These are phyloP conservation scores for Drosophila dunni DNA, from an alignment of 1,140 invertebrate genomes.

Conservation along the genomic window DNA sequence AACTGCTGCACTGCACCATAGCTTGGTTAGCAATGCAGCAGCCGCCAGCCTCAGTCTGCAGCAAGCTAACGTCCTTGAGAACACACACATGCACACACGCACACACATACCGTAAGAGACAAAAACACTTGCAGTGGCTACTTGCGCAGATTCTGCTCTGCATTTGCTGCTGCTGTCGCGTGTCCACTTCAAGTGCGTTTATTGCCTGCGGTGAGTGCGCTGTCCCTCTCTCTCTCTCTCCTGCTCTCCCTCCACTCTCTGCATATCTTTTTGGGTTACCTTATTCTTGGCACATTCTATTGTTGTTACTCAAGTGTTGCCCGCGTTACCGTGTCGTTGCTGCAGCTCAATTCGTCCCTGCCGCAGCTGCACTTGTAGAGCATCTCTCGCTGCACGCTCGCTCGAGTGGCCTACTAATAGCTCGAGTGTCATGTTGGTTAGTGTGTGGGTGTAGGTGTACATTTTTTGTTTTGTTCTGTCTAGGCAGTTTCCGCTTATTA, in stretches of 20 bases:
- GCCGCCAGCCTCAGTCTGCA: slow-evolving; percentile 23
- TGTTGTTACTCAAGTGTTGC: slow-evolving; percentile 40
- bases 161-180: slow-evolving; percentile 26
- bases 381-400: slow-evolving; percentile 50
- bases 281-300: slow-evolving; percentile 40
- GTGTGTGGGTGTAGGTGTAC: background rate
- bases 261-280: slow-evolving; percentile 46
- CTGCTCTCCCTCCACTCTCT: background rate
- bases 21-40: slow-evolving; percentile 60
- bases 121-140: slow-evolving; percentile 44
- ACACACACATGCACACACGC: slow-evolving; percentile 32
- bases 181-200: slow-evolving; percentile 52
- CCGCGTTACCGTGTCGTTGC: slow-evolving; percentile 12
- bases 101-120: background rate
- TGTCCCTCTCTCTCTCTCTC: background rate
- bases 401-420: slow-evolving; percentile 51
- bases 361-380: slow-evolving; percentile 70
- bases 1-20: slow-evolving; percentile 69
- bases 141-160: slow-evolving; percentile 32
- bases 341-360: slow-evolving; percentile 3
- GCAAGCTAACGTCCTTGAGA: slow-evolving; percentile 70
- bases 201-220: slow-evolving; percentile 25
- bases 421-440: slow-evolving; percentile 33
- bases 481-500: slow-evolving; percentile 31
- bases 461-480: slow-evolving; percentile 8